Evolutionary conservation across 2,888 invertebrate species (phyloP), one percentile per base, ranked within the genome.

Genomic region (Ligdia adustata): DNA sequence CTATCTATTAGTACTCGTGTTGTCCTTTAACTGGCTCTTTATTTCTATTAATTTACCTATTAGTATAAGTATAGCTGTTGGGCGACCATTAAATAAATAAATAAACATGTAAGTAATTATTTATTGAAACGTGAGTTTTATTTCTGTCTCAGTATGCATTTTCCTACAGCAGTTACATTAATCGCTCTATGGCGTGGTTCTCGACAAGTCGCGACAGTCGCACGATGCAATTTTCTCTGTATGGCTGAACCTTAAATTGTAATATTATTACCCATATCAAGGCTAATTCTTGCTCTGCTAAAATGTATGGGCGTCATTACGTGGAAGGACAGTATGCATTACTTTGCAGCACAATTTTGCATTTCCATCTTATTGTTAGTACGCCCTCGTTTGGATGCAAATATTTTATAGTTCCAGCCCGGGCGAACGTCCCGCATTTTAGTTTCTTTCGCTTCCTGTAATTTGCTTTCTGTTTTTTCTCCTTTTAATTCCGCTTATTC

Each of bases 341-440:
- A 75, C 73, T 68, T 65, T 61, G 64, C 66, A 65, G 63, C 62
- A 69, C 72, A 69, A 72, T 69, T 73, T 74, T 69, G 74, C 79
- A 83, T 84, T 85, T 82, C 77, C 76, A 82, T 85, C 78, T 80
- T 84, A 82, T 83, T 84, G 83, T 83, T 75, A 69, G 71, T 59
- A 63, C 66, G 72, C 62, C 72, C 83, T 82, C 79, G 80, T 86
- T 85, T 84, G 71, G 76, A 85, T 84, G 84, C 85, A 84, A 86
- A 85, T 87, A 82, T 83, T 82, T 81, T 78, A 83, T 75, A 82
- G 78, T 83, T 82, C 72, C 76, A 79, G 75, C 79, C 68, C 65
- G 68, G 66, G 72, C 72, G 66, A 69, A 60, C 69, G 72, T 67
- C 72, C 71, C 70, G 73, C 70, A 71, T 80, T 82, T 79, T 78